These are phyloP conservation scores for Theristicus caerulescens DNA, from an alignment of 2,113 vertebrate species.

Conservation along the genomic window DNA sequence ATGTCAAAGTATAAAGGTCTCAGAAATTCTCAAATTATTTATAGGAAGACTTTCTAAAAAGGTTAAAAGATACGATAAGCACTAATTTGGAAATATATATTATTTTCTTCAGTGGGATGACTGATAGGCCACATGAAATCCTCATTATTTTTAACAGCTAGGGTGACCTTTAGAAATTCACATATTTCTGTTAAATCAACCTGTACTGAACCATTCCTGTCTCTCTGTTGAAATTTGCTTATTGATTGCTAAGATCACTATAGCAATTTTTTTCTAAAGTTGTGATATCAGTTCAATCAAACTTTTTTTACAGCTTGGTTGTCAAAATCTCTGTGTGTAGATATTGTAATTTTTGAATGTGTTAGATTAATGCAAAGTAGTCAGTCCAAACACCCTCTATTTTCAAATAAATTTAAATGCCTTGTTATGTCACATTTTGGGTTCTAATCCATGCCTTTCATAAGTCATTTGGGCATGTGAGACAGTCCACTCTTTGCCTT, in stretches of 20 bases:
- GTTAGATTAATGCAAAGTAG: neutral
- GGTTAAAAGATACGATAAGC: neutral
- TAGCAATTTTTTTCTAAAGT: neutral
- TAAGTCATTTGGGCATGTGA: neutral
- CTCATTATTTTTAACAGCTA: neutral
- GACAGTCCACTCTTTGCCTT: neutral
- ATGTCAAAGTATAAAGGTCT: neutral
- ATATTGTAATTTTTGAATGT: neutral
- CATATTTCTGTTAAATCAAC: neutral
- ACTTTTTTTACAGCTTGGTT: neutral
- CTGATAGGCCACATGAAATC: neutral
- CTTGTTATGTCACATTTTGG: neutral
- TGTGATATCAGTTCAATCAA: neutral
- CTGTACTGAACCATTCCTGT: neutral
- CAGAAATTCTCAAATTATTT: neutral
- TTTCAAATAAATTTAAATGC: neutral
- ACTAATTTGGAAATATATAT: neutral
- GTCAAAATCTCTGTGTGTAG: neutral
- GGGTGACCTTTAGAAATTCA: neutral
- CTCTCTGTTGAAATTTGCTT: neutral
- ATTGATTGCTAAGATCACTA: neutral
- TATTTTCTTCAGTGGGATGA: neutral
- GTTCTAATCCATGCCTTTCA: neutral
- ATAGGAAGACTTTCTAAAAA: neutral
- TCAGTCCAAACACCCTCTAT: neutral